These are phyloP conservation scores for Sebastolobus alascanus DNA, from an alignment of 2,797 vertebrate genomes.

Conservation along the genomic window DNA sequence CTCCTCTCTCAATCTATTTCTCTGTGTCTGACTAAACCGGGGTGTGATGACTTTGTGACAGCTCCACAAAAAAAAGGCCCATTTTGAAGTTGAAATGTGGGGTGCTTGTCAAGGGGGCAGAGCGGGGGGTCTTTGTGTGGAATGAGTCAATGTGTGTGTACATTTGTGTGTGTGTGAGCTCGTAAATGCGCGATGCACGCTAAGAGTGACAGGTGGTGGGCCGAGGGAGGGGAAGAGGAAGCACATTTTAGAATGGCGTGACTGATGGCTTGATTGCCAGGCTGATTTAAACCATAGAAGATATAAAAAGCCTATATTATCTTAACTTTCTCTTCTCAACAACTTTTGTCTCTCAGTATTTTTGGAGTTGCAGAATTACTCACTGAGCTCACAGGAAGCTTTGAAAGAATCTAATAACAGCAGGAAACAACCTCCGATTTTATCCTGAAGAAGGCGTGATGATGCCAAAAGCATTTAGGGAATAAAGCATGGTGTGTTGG, in stretches of 20 bases:
- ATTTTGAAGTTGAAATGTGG: conserved; percentile 72
- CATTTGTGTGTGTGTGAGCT: conserved; percentile 24
- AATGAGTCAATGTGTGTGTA: conserved; percentile 29
- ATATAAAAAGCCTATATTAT: conserved; percentile 52
- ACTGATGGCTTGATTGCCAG: conserved; percentile 70
- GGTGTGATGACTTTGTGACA: conserved; percentile 74
- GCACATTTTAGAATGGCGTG: conserved; percentile 48
- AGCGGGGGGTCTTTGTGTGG: conserved; percentile 62
- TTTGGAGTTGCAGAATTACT: background rate
- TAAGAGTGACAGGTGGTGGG: conserved; percentile 74
- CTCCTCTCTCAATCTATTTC: conserved; percentile 65
- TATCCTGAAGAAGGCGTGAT: background rate
- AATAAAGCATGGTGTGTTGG: background rate
- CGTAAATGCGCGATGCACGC: conserved; percentile 43
- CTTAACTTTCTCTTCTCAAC: conserved; percentile 29
- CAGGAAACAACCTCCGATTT: background rate
- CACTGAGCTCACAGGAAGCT: background rate
- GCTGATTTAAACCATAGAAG: conserved; percentile 41
- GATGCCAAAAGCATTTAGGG: background rate
- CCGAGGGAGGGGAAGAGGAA: conserved; percentile 53
- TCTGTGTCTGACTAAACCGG: conserved; percentile 70
- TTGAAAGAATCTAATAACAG: background rate
- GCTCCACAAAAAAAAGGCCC: conserved; percentile 59
- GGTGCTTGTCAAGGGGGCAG: conserved; percentile 61
- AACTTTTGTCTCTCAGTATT: conserved; percentile 27